Evolutionary conservation across 2,888 invertebrate genomes (phyloP), one percentile per base, ranked within the genome.

Genomic region (Frankliniella fusca): DNA sequence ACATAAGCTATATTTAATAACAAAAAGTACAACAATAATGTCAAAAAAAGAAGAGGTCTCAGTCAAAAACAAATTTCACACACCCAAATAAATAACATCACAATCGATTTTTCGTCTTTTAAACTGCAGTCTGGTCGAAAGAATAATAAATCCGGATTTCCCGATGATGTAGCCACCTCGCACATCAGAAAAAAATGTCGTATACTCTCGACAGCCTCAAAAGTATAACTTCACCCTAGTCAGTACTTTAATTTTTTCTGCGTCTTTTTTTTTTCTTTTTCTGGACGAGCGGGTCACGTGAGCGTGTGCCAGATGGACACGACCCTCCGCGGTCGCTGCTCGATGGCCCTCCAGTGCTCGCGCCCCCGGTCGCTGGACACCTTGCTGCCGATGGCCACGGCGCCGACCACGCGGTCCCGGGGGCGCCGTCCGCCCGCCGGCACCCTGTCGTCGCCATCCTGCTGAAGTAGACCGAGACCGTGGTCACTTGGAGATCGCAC

Each of bases 271-370:
- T n/a, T n/a, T n/a, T n/a, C n/a, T n/a, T 38, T 38, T 38, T 2
- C 38, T 38, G 38, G 5, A 38, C 38, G 38, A 3, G 38, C 38
- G 38, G 54, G 5, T 86, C 83, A 88, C 84, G 87, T 88, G 27
- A 88, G 85, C 1, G 86, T 86, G 83, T 88, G 88, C 88, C 88
- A 88, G 12, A 87, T 86, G 0, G 87, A 87, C 8, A 88, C 87
- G n/a, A 88, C 86, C 84, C 87, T 88, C 82, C 88, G 85, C 0
- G 88, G 88, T 85, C 87, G 88, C 84, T 88, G 88, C 20, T 88
- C 84, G 1, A 88, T 86, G 3, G 88, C 87, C 82, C 88, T 87
- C 88, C 88, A 88, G 81, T 88, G 88, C 3, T 88, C 83, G 54
- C 87, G 86, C 82, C 88, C 87, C 0, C 86, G 87, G 9, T 86